Percentiles rank a stretch among this genome's conserved stretches.
phyloP scores from a whole-genome alignment of 2,113 vertebrate genomes.

The Patagioenas fasciata region DNA sequence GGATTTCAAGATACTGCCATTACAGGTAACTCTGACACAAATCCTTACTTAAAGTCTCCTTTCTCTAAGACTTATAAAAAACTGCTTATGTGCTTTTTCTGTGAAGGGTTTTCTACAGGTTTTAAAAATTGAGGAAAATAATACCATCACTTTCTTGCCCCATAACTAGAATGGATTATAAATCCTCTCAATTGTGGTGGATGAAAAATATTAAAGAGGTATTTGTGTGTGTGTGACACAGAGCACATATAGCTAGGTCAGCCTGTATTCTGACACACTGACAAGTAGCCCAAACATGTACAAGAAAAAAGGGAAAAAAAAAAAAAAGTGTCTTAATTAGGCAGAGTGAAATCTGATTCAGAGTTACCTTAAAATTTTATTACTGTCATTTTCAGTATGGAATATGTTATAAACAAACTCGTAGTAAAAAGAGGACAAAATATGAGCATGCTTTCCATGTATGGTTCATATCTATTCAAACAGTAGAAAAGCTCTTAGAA shows the following conservation, averaged over 20 bases:
- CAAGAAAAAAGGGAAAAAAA: too few relatives aligned
- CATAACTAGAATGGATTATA: neutral
- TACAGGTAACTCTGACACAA: neutral
- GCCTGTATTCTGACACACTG: too few relatives aligned
- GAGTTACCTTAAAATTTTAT: neutral
- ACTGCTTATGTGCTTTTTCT: neutral
- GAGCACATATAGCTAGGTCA: neutral
- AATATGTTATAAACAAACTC: neutral
- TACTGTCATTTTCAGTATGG: neutral
- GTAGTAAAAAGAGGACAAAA: neutral
- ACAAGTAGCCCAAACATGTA: accelerated
- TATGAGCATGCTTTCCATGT: neutral
- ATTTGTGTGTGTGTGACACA: neutral
- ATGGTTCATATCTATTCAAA: neutral
- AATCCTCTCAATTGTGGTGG: neutral
- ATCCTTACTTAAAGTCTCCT: neutral
- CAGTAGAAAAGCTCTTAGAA: neutral
- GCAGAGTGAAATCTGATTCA: neutral
- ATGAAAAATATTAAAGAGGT: neutral
- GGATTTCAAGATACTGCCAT: neutral
- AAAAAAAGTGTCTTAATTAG: neutral
- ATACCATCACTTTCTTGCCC: neutral
- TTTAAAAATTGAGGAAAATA: neutral
- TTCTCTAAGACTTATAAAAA: neutral
- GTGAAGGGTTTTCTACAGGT: neutral